Conservation (phyloP, 2,888 invertebrate species). For the Drosophila trichaetosa region DNA sequence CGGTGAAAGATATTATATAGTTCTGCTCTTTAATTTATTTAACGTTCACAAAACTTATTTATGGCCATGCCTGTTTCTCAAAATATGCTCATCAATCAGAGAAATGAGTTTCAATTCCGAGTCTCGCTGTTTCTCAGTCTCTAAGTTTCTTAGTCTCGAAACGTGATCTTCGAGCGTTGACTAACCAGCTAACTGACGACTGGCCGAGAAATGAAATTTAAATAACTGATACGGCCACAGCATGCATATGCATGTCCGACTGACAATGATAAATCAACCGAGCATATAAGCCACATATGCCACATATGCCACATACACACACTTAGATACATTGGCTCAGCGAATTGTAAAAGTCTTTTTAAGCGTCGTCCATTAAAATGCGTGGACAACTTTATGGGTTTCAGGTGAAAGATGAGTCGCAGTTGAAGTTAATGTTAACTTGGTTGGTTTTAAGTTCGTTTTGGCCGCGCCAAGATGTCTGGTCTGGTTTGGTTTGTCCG, state of each 20-base stretch:
- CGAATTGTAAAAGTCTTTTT: constrained; percentile 53
- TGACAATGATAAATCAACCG: constrained; percentile 71
- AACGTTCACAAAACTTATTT: constrained; percentile 66
- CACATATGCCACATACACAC: constrained; percentile 10
- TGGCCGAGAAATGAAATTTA: constrained; percentile 68
- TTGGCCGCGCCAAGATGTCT: constrained; percentile 72
- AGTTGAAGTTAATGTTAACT: constrained; percentile 3
- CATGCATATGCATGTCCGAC: constrained; percentile 61
- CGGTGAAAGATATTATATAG: constrained; percentile 64
- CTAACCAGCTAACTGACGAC: constrained; percentile 42
- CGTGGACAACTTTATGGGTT: constrained; percentile 53
- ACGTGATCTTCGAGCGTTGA: constrained; percentile 33
- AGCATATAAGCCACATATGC: constrained; percentile 30
- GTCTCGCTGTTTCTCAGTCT: constrained; percentile 14
- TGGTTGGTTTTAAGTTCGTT: constrained; percentile 13
- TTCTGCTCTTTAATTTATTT: constrained; percentile 66
- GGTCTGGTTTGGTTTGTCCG: constrained; percentile 32
- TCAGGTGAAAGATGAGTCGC: constrained; percentile 65
- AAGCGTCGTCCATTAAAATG: constrained; percentile 48
- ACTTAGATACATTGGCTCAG: constrained; percentile 2
- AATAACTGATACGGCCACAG: constrained; percentile 54
- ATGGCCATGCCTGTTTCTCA: constrained; percentile 64
- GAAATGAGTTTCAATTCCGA: constrained; percentile 66
- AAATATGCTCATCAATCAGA: constrained; percentile 75
- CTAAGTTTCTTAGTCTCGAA: constrained; percentile 14